These are phyloP conservation scores for Aelia acuminata DNA, from an alignment of 2,888 invertebrate genomes.

Conservation along the genomic window DNA sequence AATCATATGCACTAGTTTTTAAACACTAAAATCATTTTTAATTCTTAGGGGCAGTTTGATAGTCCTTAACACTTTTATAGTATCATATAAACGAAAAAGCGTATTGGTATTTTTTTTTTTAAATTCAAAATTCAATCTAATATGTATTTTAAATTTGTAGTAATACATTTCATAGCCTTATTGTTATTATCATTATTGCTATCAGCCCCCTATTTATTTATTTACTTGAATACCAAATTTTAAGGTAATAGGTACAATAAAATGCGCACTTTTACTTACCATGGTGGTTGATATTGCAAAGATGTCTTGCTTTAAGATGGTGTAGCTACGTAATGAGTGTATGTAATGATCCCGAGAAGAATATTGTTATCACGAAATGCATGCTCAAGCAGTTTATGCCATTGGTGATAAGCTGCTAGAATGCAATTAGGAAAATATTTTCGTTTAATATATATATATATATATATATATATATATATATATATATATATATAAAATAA, in stretches of 20 bases:
- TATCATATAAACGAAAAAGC: too few species aligned
- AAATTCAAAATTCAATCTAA: too few species aligned
- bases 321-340: neutral
- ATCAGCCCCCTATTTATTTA: too few species aligned
- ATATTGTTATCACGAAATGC: constrained; percentile 26
- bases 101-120: too few species aligned
- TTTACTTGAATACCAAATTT: too few species aligned
- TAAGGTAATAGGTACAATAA: neutral
- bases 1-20: too few species aligned
- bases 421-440: neutral
- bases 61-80: too few species aligned
- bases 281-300: neutral
- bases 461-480: too few species aligned
- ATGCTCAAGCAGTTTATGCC: constrained; percentile 22
- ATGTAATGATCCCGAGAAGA: neutral
- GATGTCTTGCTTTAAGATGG: neutral
- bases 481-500: too few species aligned
- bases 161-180: neutral
- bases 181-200: neutral
- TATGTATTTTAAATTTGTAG: neutral
- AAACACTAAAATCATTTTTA: neutral
- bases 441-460: too few species aligned
- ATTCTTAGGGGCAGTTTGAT: neutral
- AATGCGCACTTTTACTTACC: neutral
- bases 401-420: neutral